phyloP scores from a whole-genome alignment of 2,888 invertebrate species.

The Melanostoma mellinum region DNA sequence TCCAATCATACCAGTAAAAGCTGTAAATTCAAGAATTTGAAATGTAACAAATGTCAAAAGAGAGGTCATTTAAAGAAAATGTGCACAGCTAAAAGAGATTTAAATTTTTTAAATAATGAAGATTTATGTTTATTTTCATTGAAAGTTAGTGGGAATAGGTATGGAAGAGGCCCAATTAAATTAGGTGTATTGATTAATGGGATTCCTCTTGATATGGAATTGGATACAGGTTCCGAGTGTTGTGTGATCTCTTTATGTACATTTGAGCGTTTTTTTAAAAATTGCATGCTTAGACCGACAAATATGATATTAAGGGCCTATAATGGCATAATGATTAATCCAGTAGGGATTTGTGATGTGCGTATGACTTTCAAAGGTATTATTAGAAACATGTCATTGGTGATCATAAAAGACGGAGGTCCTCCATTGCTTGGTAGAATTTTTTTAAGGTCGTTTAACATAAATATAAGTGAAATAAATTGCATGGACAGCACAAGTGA shows the following conservation, averaged over 20 bases:
- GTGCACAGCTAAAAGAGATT: conserved; percentile 34
- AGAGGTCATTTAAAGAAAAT: conserved; percentile 65
- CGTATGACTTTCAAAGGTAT: conserved; percentile 1
- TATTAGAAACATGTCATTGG: not conserved
- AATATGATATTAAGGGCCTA: conserved; percentile 45
- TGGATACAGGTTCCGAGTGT: conserved; percentile 60
- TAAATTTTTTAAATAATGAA: conserved; percentile 41
- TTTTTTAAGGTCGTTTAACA: no score
- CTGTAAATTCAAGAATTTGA: conserved; percentile 63
- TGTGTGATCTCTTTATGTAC: conserved; percentile 44
- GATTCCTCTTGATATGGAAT: conserved; percentile 35
- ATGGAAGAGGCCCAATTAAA: conserved; percentile 24
- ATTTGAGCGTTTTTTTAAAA: conserved; percentile 8
- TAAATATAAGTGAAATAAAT: no score
- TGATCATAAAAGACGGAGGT: conserved; percentile 22
- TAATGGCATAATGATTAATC: conserved; percentile 42
- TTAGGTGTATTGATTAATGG: conserved; percentile 32
- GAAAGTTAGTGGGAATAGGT: conserved; percentile 24
- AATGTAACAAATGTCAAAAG: conserved; percentile 62
- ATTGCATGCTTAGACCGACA: not conserved
- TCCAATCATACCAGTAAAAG: conserved; percentile 40
- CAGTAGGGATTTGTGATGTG: conserved; percentile 45
- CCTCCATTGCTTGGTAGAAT: conserved; percentile 21
- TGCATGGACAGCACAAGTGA: no score
- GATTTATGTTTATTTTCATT: conserved; percentile 36